A percentile compares a stretch with the other conserved stretches of the same genome.
Conservation (phyloP, 2,797 vertebrate species). For the Sebastes jordani region DNA sequence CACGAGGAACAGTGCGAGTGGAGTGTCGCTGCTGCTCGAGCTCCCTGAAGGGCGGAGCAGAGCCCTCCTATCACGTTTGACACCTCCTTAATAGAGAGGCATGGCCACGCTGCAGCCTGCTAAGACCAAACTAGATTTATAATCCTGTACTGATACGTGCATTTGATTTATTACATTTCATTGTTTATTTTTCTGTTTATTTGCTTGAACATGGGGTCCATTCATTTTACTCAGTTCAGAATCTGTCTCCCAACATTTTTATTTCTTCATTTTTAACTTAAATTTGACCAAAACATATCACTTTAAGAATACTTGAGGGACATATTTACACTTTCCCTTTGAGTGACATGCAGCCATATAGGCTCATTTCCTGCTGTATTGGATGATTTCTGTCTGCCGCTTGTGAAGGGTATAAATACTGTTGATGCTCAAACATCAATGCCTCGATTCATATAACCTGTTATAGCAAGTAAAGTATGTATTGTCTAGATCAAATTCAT, state of each 20-base stretch:
- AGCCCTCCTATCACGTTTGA: slow-evolving; percentile 52
- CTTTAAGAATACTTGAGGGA: background rate
- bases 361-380: background rate
- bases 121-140: slow-evolving; percentile 12
- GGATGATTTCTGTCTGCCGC: background rate
- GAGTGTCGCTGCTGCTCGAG: slow-evolving; percentile 32
- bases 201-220: background rate
- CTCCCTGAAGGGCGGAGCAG: slow-evolving; percentile 56
- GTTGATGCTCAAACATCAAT: background rate
- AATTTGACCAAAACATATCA: background rate
- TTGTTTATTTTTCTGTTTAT: slow-evolving; percentile 1
- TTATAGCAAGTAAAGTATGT: background rate
- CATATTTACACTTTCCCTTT: background rate
- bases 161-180: slow-evolving; percentile 6
- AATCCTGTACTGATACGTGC: slow-evolving; percentile 1
- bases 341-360: background rate
- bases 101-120: slow-evolving; percentile 6
- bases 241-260: background rate
- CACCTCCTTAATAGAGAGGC: slow-evolving; percentile 60
- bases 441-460: background rate
- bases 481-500: background rate
- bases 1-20: slow-evolving; percentile 32
- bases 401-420: background rate
- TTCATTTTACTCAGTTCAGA: background rate
- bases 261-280: background rate